Evolutionary conservation across 2,797 vertebrate species (phyloP), one percentile per base, ranked within the genome.

Genomic region (Geotrypetes seraphini): DNA sequence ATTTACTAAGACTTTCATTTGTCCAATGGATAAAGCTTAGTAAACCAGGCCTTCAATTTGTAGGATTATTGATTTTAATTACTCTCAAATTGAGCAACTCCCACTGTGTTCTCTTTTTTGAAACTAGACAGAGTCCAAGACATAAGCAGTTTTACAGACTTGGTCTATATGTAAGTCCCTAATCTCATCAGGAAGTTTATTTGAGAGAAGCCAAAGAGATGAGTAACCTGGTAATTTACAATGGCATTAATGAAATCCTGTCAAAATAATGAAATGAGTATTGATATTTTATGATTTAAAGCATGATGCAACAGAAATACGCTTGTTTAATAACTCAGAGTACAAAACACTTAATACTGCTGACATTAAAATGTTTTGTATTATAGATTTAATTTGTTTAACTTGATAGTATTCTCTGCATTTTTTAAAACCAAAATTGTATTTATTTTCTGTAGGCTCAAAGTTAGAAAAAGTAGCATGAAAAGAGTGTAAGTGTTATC

Each of bases 111-210:
- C 54, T 66, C 57, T 75, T 77, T n/a, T 71, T 19, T 39, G 53
- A 63, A 62, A 43, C 63, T 78, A 67, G 68, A 81, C 28, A 37
- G 14, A 40, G 22, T 81, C 72, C 69, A 79, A 73, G 43, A 60
- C 50, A 31, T 48, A 58, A 73, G 63, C 60, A 52, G 47, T 78
- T 67, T 66, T 55, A 71, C 31, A 50, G 57, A 71, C 47, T 76
- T 71, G 77, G 77, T 73, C 63, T 66, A 52, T 57, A 64, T 57
- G 77, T 81, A 86, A 87, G 86, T 86, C 69, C 63, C 53, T 62
- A 49, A 81, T 81, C 66, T 73, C 65, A 70, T 85, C 50, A 70
- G 73, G 52, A 10, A 48, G 12, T 34, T 59, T 81, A 62, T 83
- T 87, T 80, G 57, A 30, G 22, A 33, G 51, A 57, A 56, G 50